These are phyloP conservation scores for Calameuta pallipes DNA, from an alignment of 2,888 invertebrate genomes.

Conservation along the genomic window DNA sequence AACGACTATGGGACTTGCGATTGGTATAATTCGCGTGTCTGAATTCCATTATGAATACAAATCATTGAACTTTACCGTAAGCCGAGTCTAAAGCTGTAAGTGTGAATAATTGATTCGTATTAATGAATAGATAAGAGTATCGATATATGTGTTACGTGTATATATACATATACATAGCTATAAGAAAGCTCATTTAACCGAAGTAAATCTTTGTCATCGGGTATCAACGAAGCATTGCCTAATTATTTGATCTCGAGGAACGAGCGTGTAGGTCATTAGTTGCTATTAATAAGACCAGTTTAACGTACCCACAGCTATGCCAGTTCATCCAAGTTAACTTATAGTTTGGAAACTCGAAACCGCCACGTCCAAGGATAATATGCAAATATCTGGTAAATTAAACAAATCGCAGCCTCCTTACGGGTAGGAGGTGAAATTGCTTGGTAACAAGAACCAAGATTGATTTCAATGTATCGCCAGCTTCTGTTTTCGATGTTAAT, in stretches of 20 bases:
- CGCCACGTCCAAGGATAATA: background rate
- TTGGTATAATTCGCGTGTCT: background rate
- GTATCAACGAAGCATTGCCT: background rate
- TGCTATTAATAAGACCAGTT: background rate
- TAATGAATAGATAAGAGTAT: background rate
- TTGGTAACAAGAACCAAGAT: background rate
- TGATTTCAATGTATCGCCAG: background rate
- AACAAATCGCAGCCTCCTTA: background rate
- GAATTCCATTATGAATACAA: background rate
- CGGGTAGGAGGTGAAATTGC: background rate
- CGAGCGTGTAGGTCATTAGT: background rate
- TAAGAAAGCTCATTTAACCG: background rate
- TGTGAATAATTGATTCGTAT: background rate
- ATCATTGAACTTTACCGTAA: background rate
- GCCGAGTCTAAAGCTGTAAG: background rate
- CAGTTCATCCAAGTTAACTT: background rate
- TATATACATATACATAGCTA: background rate
- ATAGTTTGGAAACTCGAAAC: background rate
- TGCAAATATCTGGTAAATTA: background rate
- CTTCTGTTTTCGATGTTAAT: background rate
- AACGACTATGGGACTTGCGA: background rate
- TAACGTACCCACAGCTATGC: background rate
- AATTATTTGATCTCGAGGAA: background rate
- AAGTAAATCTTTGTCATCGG: background rate
- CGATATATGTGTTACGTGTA: background rate